Conservation (phyloP, 2,888 invertebrate species). For the Leucophora obtusa region DNA sequence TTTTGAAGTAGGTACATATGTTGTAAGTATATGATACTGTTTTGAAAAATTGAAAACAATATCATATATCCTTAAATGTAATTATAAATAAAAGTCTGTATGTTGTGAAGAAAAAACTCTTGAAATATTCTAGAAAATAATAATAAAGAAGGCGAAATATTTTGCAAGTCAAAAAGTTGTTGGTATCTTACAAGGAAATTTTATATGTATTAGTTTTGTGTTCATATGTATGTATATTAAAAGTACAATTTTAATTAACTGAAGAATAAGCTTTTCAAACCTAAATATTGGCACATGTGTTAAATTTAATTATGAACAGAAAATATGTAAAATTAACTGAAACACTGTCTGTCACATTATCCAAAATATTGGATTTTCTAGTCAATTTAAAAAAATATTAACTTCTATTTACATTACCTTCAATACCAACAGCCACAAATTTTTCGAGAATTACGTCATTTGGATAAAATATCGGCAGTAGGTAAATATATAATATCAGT, state of each 20-base stretch:
- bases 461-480: too few relatives aligned
- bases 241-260: neutral
- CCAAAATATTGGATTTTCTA: too few relatives aligned
- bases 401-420: too few relatives aligned
- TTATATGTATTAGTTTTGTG: slow-evolving; percentile 3
- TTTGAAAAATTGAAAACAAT: slow-evolving; percentile 9
- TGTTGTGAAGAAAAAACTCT: slow-evolving; percentile 1
- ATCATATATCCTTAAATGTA: neutral
- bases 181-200: neutral
- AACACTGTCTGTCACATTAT: too few relatives aligned
- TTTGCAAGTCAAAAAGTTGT: neutral
- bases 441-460: too few relatives aligned
- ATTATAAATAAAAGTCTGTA: neutral
- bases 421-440: too few relatives aligned
- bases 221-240: neutral
- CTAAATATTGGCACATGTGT: too few relatives aligned
- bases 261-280: too few relatives aligned
- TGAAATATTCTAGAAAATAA: neutral
- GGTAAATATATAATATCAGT: too few relatives aligned
- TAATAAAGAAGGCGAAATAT: neutral
- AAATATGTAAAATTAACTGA: too few relatives aligned
- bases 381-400: too few relatives aligned
- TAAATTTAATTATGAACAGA: too few relatives aligned
- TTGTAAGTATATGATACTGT: neutral
- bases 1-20: neutral